A percentile compares a stretch with the other conserved stretches of the same genome.
These are phyloP conservation scores for Corythaixoides concolor DNA, from an alignment of 2,113 vertebrate genomes.

Conservation along the genomic window DNA sequence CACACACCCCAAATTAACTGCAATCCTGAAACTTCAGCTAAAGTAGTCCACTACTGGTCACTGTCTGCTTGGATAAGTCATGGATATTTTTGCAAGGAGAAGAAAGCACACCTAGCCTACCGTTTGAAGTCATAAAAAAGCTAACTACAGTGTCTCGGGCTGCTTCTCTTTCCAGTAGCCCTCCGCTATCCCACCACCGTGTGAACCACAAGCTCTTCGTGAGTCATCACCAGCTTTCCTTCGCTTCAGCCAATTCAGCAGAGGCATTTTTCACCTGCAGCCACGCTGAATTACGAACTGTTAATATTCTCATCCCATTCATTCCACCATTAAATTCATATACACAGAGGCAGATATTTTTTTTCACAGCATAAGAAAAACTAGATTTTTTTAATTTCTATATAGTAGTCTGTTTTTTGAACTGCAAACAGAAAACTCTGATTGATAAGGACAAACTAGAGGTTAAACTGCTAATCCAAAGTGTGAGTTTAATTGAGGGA, in stretches of 20 bases:
- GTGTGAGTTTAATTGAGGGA: neutral
- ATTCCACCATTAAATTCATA: neutral
- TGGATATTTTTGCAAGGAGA: neutral
- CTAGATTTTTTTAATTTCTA: neutral
- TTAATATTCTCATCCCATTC: neutral
- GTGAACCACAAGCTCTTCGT: neutral
- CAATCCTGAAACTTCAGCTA: neutral
- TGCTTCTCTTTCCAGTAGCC: neutral
- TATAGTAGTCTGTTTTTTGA: neutral
- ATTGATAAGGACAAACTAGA: neutral
- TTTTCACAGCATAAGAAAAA: neutral
- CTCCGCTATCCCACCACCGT: accelerated
- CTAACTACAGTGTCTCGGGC: neutral
- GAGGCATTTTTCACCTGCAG: neutral
- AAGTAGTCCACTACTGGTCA: neutral
- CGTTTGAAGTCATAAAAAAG: neutral
- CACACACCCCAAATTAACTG: neutral
- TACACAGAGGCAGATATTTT: neutral
- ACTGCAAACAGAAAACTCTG: neutral
- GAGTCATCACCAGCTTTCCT: neutral
- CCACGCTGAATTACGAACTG: neutral
- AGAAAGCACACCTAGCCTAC: neutral
- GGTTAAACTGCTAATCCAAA: neutral
- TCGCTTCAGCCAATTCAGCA: neutral
- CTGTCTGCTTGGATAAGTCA: neutral